These are phyloP conservation scores for Rhynchopsitta pachyrhyncha DNA, from an alignment of 2,113 vertebrate species.

Conservation along the genomic window DNA sequence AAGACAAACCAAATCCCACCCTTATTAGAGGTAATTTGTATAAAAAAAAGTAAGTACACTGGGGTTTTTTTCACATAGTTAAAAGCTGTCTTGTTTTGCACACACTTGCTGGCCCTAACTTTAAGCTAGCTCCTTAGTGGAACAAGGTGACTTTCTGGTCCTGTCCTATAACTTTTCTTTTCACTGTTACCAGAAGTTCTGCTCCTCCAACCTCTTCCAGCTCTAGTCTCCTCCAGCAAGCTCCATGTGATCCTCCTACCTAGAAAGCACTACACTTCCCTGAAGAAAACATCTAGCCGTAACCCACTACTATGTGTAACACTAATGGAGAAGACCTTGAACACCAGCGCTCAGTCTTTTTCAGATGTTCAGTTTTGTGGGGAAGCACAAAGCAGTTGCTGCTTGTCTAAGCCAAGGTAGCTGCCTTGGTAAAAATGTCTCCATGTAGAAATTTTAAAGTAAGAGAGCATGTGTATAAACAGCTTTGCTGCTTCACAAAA, in stretches of 20 bases:
- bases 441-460: neutral
- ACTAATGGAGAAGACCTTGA: fast-evolving
- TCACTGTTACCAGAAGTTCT: neutral
- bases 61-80: neutral
- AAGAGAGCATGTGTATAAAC: neutral
- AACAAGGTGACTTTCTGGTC: neutral
- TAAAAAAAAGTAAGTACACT: neutral
- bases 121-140: neutral
- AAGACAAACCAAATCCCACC: neutral
- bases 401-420: neutral
- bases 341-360: neutral
- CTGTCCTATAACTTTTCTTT: neutral
- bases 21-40: neutral
- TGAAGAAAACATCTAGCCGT: neutral
- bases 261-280: neutral
- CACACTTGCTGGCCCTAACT: neutral
- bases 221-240: neutral
- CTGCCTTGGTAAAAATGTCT: neutral
- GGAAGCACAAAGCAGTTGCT: neutral
- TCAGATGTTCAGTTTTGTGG: neutral
- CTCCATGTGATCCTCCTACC: neutral
- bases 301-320: neutral
- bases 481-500: neutral
- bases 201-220: neutral
- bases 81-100: neutral